phyloP scores from a whole-genome alignment of 2,113 vertebrate species.

The Raja brachyura region DNA sequence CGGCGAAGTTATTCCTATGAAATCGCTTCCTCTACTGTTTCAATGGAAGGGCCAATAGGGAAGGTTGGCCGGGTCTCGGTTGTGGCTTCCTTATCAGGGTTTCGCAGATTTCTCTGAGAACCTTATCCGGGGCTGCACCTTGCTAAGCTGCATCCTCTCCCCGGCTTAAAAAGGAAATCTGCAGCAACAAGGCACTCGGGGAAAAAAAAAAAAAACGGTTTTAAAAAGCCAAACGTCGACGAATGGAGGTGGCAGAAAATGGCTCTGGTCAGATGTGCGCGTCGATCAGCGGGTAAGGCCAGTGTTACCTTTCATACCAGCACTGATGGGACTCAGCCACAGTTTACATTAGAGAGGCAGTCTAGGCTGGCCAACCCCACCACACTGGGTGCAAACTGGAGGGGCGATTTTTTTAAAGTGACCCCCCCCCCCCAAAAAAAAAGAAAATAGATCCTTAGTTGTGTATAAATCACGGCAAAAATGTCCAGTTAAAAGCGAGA shows the following conservation, averaged over 20 bases:
- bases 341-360: too few species aligned
- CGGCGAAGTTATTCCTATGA: neutral
- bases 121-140: constrained; percentile 24
- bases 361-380: too few species aligned
- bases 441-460: neutral
- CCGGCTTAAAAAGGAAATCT: neutral
- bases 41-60: neutral
- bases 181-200: neutral
- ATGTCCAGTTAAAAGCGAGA: neutral
- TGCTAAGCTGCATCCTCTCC: neutral
- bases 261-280: neutral
- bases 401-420: too few species aligned
- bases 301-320: neutral
- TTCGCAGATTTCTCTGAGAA: neutral
- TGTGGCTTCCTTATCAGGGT: neutral
- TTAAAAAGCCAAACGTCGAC: neutral
- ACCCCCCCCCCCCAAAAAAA: too few species aligned
- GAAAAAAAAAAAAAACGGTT: neutral
- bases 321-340: neutral
- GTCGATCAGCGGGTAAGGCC: neutral
- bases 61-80: neutral
- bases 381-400: neutral
- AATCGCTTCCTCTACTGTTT: constrained; percentile 25
- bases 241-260: constrained; percentile 9
- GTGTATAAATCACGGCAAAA: neutral